phyloP scores from a whole-genome alignment of 2,797 vertebrate genomes.

The Pampus argenteus region DNA sequence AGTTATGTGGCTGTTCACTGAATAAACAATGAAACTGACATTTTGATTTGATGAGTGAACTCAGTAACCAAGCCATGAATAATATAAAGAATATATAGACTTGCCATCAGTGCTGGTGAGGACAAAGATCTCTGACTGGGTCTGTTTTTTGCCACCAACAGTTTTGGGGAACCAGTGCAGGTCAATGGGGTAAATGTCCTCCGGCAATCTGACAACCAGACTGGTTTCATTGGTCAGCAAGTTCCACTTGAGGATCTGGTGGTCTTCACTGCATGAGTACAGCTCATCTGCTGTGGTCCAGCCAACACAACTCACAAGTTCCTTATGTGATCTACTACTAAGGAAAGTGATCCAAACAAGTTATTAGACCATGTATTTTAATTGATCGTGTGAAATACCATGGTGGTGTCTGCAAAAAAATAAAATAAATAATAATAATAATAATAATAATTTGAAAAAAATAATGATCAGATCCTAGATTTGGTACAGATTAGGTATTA shows the following conservation, averaged over 20 bases:
- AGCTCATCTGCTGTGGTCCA: slow-evolving; percentile 96
- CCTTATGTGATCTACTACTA: slow-evolving; percentile 81
- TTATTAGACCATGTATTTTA: background rate
- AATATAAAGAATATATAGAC: slow-evolving; percentile 49
- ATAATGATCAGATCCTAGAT: background rate
- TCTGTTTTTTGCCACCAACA: slow-evolving; percentile 90
- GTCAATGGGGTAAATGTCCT: slow-evolving; percentile 93
- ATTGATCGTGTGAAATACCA: background rate
- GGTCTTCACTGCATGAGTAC: slow-evolving; percentile 96
- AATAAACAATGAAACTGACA: background rate
- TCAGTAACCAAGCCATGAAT: slow-evolving; percentile 6
- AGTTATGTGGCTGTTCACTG: background rate
- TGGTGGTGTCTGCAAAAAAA: background rate
- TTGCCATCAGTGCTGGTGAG: slow-evolving; percentile 96
- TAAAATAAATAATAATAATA: too few species aligned
- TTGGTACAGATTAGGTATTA: background rate
- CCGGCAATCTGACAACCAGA: slow-evolving; percentile 89
- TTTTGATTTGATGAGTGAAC: background rate
- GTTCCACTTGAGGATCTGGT: slow-evolving; percentile 95
- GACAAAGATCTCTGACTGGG: slow-evolving; percentile 91
- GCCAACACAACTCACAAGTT: slow-evolving; percentile 92
- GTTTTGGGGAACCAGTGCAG: slow-evolving; percentile 96
- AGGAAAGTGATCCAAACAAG: slow-evolving; percentile 44
- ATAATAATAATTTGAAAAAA: slow-evolving; percentile 1
- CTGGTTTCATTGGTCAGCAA: slow-evolving; percentile 90